Evolutionary conservation across 2,113 vertebrate genomes (phyloP).

Genomic region (Paralichthys olivaceus): DNA sequence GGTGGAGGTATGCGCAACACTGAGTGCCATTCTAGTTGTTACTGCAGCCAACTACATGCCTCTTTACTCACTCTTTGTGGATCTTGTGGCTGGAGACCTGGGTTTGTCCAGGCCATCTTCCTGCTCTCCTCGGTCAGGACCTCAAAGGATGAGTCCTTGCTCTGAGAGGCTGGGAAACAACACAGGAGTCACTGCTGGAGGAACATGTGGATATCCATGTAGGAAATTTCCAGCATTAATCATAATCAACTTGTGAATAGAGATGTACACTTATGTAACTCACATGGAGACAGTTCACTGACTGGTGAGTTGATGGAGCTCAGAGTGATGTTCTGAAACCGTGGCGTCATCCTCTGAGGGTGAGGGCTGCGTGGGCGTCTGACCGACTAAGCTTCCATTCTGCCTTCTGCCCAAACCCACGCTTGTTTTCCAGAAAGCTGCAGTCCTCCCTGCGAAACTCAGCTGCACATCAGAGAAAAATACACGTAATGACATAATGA

Average conservation of each 20-base stretch:
- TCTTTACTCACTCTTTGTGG: slow-evolving; percentile 96
- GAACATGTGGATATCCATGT: background rate
- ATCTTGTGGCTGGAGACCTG: slow-evolving; percentile 87
- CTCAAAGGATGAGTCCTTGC: slow-evolving; percentile 94
- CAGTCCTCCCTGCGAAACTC: slow-evolving; percentile 93
- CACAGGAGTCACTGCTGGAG: background rate
- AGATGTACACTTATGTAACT: background rate
- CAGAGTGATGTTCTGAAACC: slow-evolving; percentile 81
- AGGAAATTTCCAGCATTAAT: background rate
- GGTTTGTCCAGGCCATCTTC: slow-evolving; percentile 89
- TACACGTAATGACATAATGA: background rate
- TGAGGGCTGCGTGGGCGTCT: slow-evolving; percentile 93
- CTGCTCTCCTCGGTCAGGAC: slow-evolving; percentile 97
- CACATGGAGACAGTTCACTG: slow-evolving; percentile 84
- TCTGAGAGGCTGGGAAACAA: slow-evolving; percentile 82
- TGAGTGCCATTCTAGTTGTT: background rate
- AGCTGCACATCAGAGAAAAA: slow-evolving; percentile 78
- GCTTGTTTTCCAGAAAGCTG: slow-evolving; percentile 90
- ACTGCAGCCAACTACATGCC: background rate
- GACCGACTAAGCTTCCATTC: slow-evolving; percentile 93
- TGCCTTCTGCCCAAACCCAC: slow-evolving; percentile 91
- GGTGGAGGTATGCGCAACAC: too few species aligned
- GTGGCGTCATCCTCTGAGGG: slow-evolving; percentile 90
- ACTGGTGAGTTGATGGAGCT: slow-evolving; percentile 79
- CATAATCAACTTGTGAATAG: background rate